phyloP scores from a whole-genome alignment of 92 coral and sea anemone species.

The Palythoa grandiflora region DNA sequence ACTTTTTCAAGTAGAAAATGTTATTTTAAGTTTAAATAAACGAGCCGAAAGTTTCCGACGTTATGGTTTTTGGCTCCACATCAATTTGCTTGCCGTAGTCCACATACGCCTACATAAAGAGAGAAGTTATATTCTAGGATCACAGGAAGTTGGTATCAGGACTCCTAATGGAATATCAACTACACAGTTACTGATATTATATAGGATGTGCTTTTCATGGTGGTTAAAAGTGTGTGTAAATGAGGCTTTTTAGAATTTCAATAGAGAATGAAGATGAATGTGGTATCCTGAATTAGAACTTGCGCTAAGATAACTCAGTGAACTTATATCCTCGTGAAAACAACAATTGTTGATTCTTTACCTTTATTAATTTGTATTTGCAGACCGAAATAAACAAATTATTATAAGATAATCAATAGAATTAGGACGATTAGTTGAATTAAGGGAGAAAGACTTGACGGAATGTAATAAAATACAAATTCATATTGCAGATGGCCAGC shows the following conservation, averaged over 20 bases:
- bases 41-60: background rate
- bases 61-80: background rate
- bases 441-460: slow-evolving; percentile 7
- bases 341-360: slow-evolving; percentile 28
- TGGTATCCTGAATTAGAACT: background rate
- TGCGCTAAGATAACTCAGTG: slow-evolving; percentile 3
- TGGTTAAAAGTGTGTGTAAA: background rate
- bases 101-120: background rate
- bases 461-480: slow-evolving; percentile 7
- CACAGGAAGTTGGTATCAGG: too few relatives aligned
- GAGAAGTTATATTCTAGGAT: background rate
- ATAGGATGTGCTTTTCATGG: background rate
- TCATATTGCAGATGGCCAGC: slow-evolving; percentile 8
- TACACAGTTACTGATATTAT: background rate
- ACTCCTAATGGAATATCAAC: too few relatives aligned
- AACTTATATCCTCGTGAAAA: background rate
- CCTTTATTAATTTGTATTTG: slow-evolving; percentile 7
- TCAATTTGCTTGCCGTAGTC: background rate
- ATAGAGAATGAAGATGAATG: background rate
- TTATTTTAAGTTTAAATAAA: slow-evolving; percentile 30
- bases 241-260: background rate
- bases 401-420: slow-evolving; percentile 24
- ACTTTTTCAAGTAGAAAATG: slow-evolving; percentile 35
- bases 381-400: slow-evolving; percentile 20
- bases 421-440: slow-evolving; percentile 29